phyloP scores from a whole-genome alignment of 2,113 vertebrate species.

The Dasypus novemcinctus region DNA sequence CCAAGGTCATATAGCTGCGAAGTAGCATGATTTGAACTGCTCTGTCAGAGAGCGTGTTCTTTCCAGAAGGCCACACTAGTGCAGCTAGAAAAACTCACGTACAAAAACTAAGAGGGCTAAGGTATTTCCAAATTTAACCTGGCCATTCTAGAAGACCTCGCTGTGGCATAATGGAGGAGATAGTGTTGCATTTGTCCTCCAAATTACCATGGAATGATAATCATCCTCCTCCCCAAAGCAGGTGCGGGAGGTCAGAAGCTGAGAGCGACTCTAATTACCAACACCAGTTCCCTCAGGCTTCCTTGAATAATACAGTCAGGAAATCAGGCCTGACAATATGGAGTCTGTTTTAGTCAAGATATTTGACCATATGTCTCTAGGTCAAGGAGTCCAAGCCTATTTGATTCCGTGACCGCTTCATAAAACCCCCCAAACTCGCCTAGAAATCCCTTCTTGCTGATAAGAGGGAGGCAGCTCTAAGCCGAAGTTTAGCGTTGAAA shows the following conservation, averaged over 20 bases:
- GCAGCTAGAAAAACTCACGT: neutral
- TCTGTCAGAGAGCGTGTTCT: neutral
- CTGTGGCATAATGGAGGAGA: neutral
- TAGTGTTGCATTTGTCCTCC: neutral
- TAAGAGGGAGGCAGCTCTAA: neutral
- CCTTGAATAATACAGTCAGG: slow-evolving; percentile 23
- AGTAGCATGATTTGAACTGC: neutral
- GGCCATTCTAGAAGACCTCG: neutral
- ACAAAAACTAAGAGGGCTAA: neutral
- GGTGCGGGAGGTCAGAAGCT: slow-evolving; percentile 45
- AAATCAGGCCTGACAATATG: neutral
- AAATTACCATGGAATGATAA: neutral
- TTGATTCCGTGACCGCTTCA: neutral
- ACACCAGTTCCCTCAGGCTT: neutral
- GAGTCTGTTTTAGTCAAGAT: slow-evolving; percentile 2
- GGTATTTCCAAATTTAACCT: neutral
- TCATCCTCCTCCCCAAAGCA: slow-evolving; percentile 12
- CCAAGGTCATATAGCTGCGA: neutral
- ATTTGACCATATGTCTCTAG: slow-evolving; percentile 41
- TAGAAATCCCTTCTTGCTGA: neutral
- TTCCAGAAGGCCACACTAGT: neutral
- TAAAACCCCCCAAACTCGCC: neutral
- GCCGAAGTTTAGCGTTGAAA: neutral
- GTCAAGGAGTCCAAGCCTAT: slow-evolving; percentile 22
- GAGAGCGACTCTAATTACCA: slow-evolving; percentile 45